Conservation (phyloP, 2,888 invertebrate genomes). For the Macaria notata region DNA sequence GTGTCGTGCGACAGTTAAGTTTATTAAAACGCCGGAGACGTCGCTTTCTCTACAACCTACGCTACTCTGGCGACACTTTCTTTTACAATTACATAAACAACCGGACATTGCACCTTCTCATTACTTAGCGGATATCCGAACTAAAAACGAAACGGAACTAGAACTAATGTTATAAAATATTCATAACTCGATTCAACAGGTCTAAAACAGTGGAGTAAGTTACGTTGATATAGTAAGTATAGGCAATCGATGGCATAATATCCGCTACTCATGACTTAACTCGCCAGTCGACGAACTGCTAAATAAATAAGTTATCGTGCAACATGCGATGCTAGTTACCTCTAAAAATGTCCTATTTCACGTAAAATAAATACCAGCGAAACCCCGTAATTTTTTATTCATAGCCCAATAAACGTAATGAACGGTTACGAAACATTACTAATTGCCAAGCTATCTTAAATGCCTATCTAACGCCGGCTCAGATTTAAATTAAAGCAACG, state of each 20-base stretch:
- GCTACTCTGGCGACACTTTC: constrained; percentile 4
- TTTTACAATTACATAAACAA: constrained; percentile 13
- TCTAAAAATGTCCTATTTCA: constrained; percentile 21
- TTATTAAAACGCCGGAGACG: no score
- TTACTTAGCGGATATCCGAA: constrained; percentile 3
- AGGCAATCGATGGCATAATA: constrained; percentile 14
- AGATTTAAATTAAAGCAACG: constrained; percentile 27
- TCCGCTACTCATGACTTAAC: constrained; percentile 14
- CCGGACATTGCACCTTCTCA: constrained; percentile 8
- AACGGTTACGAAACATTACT: constrained; percentile 22
- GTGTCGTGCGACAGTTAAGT: no score
- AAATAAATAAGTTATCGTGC: constrained; percentile 25
- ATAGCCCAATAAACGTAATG: constrained; percentile 23
- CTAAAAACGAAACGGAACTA: background rate
- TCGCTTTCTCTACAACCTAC: no score
- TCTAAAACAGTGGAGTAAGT: background rate
- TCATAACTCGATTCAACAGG: constrained; percentile 15
- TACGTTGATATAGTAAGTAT: no score
- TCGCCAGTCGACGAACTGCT: constrained; percentile 7
- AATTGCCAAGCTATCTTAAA: constrained; percentile 24
- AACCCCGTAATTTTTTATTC: constrained; percentile 19
- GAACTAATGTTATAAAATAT: background rate
- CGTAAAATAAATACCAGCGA: constrained; percentile 20
- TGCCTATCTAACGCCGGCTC: constrained; percentile 19
- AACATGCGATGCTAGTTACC: constrained; percentile 23